Base-by-base conservation (phyloP, 1,140 invertebrate genomes). In the Drusus annulatus region DNA sequence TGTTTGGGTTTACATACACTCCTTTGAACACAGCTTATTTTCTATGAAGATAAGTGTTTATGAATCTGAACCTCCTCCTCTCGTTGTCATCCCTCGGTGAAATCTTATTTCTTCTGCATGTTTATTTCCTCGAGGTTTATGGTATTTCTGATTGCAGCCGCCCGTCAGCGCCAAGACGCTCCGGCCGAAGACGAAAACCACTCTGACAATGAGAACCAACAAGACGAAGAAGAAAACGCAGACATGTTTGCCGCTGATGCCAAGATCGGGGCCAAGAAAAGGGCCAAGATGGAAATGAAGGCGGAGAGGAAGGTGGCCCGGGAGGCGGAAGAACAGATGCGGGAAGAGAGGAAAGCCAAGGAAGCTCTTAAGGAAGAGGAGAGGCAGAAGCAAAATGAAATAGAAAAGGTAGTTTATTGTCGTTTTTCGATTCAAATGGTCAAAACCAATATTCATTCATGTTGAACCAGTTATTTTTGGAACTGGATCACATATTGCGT, bases 241-340 rank as follows among this genome's bases (percentile, higher is more conserved):
- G 63, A 73, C 3, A n/a, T 58, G n/a, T 65, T 80, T 17, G 79
- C 81, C 10, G 68, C 62, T 54, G 94, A 94, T 84, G 92, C 93
- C 5, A 98, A 98, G 90, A 93, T 99, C 85, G 98, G 98, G 7
- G 94, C 96, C 0, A 99, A 99, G 88, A 98, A 98, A 88, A 87
- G 94, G 21, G 96, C 96, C 0, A 98, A 98, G 88, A 85, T 98
- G 62, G 96, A 97, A 90, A 95, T 95, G 0, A 99, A 99, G 87
- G 95, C 96, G 74, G 97, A 98, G 83, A 97, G 95, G 84, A 95
- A 95, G 85, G 91, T 93, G 8, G 92, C 94, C 71, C 92, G 97
- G 84, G 97, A 98, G 91, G 93, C 91, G 10, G 93, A 95, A 84
- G 93, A 95, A 82, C 91, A 92, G 74, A 90, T 93, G 54, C 89